A percentile compares a stretch with the other conserved stretches of the same genome.
These are phyloP conservation scores for Lethrus apterus DNA, from an alignment of 1,140 invertebrate species.

Conservation along the genomic window DNA sequence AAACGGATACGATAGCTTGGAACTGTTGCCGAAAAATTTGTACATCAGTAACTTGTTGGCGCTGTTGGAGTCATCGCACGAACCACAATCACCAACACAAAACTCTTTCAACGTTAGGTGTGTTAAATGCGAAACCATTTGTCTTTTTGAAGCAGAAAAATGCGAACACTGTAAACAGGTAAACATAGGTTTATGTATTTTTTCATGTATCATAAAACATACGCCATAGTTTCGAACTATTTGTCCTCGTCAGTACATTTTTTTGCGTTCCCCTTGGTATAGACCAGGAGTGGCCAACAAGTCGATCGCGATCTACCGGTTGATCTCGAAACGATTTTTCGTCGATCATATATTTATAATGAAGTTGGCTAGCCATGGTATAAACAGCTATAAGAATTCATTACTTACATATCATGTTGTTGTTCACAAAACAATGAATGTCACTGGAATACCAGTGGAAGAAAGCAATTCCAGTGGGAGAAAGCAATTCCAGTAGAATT, in stretches of 20 bases:
- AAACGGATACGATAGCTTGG: conserved; percentile 39
- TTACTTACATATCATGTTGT: too few relatives aligned
- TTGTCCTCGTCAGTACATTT: neutral
- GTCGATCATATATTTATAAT: too few relatives aligned
- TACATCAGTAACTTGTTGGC: conserved; percentile 49
- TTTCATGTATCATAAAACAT: neutral
- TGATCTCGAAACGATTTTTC: too few relatives aligned
- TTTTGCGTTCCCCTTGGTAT: neutral
- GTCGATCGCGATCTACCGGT: too few relatives aligned
- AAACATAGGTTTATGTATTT: conserved; percentile 18
- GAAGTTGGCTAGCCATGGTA: too few relatives aligned
- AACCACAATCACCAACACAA: conserved; percentile 24
- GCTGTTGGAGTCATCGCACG: conserved; percentile 34
- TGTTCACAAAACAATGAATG: neutral
- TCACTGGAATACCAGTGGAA: neutral
- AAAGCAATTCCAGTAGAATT: neutral
- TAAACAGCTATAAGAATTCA: too few relatives aligned
- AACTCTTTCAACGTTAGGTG: conserved; percentile 31
- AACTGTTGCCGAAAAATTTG: conserved; percentile 49
- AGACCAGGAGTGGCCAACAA: too few relatives aligned
- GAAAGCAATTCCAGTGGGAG: neutral
- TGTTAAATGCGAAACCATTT: conserved; percentile 44
- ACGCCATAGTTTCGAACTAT: neutral
- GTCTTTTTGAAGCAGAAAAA: conserved; percentile 39
- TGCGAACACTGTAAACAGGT: conserved; percentile 53